phyloP scores from a whole-genome alignment of 2,888 invertebrate genomes.

The Archips crataeganus region DNA sequence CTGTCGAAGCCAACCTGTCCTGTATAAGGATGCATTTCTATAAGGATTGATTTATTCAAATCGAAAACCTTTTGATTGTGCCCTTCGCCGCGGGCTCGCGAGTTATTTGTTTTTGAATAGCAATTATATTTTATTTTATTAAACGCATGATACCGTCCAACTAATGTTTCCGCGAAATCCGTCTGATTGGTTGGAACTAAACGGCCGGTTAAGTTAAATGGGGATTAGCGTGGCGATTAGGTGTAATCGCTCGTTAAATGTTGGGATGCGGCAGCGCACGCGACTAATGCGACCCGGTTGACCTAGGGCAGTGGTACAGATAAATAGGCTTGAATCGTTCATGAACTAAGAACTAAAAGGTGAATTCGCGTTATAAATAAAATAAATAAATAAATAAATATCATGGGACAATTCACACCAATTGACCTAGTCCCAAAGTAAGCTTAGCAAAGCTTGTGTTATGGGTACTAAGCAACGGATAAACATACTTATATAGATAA shows the following conservation, averaged over 20 bases:
- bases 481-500: no score
- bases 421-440: no score
- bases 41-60: conserved; percentile 85
- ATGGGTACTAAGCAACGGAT: no score
- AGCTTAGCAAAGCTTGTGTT: no score
- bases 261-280: neutral
- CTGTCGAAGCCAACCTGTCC: conserved; percentile 47
- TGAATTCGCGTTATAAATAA: no score
- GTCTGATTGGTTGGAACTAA: conserved; percentile 62
- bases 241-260: conserved; percentile 2
- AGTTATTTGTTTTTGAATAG: conserved; percentile 85
- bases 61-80: conserved; percentile 80
- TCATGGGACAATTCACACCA: no score
- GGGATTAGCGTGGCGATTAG: conserved; percentile 33
- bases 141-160: conserved; percentile 71
- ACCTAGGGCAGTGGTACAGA: neutral
- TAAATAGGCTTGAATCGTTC: no score
- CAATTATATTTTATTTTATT: conserved; percentile 86
- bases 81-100: conserved; percentile 72
- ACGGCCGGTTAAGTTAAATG: conserved; percentile 46
- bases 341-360: no score
- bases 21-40: conserved; percentile 81
- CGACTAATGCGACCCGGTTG: neutral
- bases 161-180: conserved; percentile 78
- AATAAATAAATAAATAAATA: no score